Conservation (phyloP, 2,113 vertebrate species). For the Dicentrarchus labrax region DNA sequence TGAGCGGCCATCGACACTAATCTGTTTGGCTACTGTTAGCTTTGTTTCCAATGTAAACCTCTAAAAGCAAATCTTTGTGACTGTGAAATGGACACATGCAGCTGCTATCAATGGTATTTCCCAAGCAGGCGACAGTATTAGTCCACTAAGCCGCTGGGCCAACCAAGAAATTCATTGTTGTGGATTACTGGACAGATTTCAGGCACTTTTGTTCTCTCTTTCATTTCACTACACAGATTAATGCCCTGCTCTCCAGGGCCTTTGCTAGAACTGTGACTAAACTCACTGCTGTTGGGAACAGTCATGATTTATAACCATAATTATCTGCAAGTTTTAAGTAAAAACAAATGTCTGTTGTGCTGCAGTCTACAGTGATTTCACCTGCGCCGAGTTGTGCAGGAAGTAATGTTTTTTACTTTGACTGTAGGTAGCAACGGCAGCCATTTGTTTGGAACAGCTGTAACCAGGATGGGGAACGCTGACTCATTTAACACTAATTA, state of each 20-base stretch:
- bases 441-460: neutral
- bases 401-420: neutral
- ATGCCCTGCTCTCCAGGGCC: constrained; percentile 26
- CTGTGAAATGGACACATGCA: constrained; percentile 62
- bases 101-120: constrained; percentile 64
- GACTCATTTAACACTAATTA: neutral
- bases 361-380: neutral
- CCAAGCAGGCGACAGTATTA: constrained; percentile 60
- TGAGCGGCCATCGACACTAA: constrained; percentile 56
- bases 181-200: constrained; percentile 72
- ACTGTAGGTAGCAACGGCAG: neutral
- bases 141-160: constrained; percentile 65
- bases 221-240: constrained; percentile 51
- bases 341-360: neutral
- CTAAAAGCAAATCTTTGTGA: constrained; percentile 68
- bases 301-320: constrained; percentile 11
- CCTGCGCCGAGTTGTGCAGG: neutral
- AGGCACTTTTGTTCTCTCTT: constrained; percentile 52
- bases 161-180: constrained; percentile 71
- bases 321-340: constrained; percentile 18
- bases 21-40: constrained; percentile 47
- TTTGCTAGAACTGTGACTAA: constrained; percentile 6
- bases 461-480: neutral
- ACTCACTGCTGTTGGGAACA: constrained; percentile 1
- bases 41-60: constrained; percentile 56